phyloP scores from a whole-genome alignment of 1,140 invertebrate species.

The Euura saliciscinereae region DNA sequence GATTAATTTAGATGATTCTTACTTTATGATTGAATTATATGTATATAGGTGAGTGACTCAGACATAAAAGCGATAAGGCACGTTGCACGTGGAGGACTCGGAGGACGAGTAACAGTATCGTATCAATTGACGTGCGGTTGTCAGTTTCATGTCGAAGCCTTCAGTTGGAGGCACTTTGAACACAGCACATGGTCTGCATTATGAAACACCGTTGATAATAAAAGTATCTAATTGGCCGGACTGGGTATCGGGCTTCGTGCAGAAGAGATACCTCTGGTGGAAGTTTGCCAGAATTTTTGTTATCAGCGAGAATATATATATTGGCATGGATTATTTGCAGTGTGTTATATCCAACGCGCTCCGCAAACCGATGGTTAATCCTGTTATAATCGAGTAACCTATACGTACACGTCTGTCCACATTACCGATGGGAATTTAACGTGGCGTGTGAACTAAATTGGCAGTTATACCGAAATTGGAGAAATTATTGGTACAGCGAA shows the following conservation, averaged over 20 bases:
- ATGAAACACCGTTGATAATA: too few species aligned
- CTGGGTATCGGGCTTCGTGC: too few species aligned
- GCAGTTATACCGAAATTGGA: not conserved
- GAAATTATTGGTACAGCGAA: not conserved
- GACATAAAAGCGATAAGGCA: not conserved
- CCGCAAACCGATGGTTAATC: too few species aligned
- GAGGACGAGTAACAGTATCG: not conserved
- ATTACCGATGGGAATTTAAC: not conserved
- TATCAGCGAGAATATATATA: too few species aligned
- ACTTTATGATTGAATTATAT: not conserved
- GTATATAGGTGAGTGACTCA: not conserved
- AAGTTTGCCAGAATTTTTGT: too few species aligned
- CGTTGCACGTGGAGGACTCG: not conserved
- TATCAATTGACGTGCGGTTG: not conserved
- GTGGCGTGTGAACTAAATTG: not conserved
- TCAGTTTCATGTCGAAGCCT: not conserved
- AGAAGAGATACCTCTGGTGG: too few species aligned
- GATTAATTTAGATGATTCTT: not conserved
- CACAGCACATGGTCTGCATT: too few species aligned
- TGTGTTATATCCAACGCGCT: too few species aligned
- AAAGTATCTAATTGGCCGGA: too few species aligned
- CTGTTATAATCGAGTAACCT: too few species aligned
- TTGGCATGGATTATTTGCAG: too few species aligned
- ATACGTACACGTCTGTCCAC: not conserved
- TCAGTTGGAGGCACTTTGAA: not conserved